phyloP scores from a whole-genome alignment of 2,888 invertebrate genomes.

The Eristalinus aeneus region DNA sequence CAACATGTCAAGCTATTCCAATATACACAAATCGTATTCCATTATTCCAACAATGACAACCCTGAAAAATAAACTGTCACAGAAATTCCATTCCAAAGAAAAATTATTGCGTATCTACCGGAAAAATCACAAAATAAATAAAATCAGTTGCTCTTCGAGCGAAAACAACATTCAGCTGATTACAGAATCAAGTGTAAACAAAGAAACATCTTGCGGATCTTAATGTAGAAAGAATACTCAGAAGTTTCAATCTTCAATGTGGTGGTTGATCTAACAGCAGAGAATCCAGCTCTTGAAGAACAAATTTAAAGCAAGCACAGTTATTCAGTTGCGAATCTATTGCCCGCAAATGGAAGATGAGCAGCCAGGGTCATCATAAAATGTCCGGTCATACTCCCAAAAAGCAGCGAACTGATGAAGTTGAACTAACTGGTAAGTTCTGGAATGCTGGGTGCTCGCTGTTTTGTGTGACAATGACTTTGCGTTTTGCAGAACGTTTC shows the following conservation, averaged over 20 bases:
- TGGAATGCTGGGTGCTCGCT: background rate
- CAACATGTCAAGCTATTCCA: background rate
- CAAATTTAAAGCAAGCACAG: background rate
- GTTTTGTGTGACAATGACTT: background rate
- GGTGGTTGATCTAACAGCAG: background rate
- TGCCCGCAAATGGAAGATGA: conserved; percentile 75
- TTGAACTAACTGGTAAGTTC: conserved; percentile 83
- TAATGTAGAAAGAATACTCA: background rate
- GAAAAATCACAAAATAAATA: conserved; percentile 44
- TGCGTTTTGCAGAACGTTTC: conserved; percentile 83
- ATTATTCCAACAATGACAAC: conserved; percentile 24
- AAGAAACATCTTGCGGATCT: background rate
- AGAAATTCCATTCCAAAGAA: conserved; percentile 60
- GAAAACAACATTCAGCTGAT: background rate
- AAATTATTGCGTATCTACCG: conserved; percentile 67
- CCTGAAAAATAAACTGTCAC: conserved; percentile 44
- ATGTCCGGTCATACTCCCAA: conserved; percentile 82
- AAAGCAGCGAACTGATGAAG: conserved; percentile 82
- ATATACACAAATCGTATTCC: conserved; percentile 21
- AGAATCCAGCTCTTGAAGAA: background rate
- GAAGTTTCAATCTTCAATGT: background rate
- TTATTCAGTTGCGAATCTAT: background rate
- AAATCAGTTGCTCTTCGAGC: conserved; percentile 22
- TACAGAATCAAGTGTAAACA: background rate
- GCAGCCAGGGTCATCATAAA: conserved; percentile 80